phyloP scores from a whole-genome alignment of 2,797 vertebrate species.

The Mus minutoides region DNA sequence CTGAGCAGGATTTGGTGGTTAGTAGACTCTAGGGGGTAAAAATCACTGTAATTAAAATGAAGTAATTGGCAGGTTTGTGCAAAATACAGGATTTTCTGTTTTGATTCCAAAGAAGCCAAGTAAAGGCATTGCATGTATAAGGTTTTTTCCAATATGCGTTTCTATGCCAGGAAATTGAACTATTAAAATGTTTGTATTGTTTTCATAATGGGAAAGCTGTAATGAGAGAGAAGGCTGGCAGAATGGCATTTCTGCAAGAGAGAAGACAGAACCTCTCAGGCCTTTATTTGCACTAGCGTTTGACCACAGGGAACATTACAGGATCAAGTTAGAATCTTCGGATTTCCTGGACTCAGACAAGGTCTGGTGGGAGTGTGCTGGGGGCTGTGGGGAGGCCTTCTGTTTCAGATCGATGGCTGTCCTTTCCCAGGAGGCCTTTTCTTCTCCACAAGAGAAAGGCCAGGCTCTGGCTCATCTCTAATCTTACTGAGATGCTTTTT shows the following conservation, averaged over 20 bases:
- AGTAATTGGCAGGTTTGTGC: conserved; percentile 73
- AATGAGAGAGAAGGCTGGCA: background rate
- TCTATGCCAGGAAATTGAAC: background rate
- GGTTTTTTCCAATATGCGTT: background rate
- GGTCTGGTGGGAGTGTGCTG: background rate
- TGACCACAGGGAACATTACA: background rate
- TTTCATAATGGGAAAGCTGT: background rate
- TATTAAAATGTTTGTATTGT: background rate
- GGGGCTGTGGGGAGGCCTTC: background rate
- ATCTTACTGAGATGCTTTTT: background rate
- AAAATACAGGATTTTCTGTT: conserved; percentile 68
- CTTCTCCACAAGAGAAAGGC: background rate
- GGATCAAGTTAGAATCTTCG: background rate
- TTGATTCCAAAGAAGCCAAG: conserved; percentile 58
- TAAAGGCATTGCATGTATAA: conserved; percentile 4
- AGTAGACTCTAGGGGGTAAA: conserved; percentile 53
- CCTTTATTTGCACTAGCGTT: background rate
- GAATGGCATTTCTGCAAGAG: background rate
- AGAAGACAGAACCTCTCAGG: background rate
- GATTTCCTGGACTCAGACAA: background rate
- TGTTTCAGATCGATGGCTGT: background rate
- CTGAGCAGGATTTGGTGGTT: conserved; percentile 34
- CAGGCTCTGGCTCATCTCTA: background rate
- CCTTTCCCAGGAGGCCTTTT: background rate
- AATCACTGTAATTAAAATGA: conserved; percentile 73